phyloP scores from a whole-genome alignment of 2,113 vertebrate genomes.

The Ailuropoda melanoleuca region DNA sequence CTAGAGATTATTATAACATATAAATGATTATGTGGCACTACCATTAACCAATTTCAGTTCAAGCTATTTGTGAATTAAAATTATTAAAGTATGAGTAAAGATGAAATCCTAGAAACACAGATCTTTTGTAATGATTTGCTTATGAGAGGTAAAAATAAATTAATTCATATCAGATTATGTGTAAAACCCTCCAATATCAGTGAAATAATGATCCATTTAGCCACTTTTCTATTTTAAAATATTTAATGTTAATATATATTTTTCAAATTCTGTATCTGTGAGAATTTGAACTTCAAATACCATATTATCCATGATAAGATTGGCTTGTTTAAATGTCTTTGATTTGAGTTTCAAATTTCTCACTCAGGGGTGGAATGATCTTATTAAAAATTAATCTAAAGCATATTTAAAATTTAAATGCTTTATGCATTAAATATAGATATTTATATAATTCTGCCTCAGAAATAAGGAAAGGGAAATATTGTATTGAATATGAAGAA shows the following conservation, averaged over 20 bases:
- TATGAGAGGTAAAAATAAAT: neutral
- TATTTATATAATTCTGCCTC: neutral
- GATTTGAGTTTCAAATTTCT: neutral
- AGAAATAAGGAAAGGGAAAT: neutral
- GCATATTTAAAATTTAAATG: conserved; percentile 1
- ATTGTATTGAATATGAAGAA: neutral
- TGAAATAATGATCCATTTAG: neutral
- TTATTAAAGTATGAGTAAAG: neutral
- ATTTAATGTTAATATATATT: neutral
- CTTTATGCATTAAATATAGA: neutral
- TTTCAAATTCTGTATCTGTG: neutral
- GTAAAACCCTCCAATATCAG: neutral
- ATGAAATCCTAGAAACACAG: neutral
- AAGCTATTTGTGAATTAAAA: neutral
- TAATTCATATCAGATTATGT: neutral
- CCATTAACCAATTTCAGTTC: neutral
- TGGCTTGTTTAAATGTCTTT: neutral
- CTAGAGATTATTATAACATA: neutral
- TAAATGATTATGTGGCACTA: neutral
- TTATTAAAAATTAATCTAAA: conserved; percentile 24
- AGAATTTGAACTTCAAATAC: neutral
- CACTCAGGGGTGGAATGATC: neutral
- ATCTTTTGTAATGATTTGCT: neutral
- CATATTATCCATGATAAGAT: neutral
- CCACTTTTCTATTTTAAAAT: neutral